A percentile compares a stretch with the other conserved stretches of the same genome.
Evolutionary conservation across 2,888 invertebrate species (phyloP).

Genomic region (Hedya salicella): DNA sequence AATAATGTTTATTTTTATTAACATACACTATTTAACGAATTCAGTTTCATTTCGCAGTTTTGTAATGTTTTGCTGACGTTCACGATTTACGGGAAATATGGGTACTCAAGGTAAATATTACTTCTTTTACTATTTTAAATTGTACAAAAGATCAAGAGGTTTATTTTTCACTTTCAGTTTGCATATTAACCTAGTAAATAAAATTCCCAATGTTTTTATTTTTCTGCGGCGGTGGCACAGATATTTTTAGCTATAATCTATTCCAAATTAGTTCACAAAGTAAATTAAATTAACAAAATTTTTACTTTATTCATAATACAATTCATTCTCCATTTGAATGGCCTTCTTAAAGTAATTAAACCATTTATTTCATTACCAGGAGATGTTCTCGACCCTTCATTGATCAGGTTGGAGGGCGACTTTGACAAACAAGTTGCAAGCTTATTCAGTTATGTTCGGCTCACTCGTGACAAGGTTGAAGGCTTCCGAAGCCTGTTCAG

Average conservation of each 20-base stretch:
- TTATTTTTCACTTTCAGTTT: too few relatives aligned
- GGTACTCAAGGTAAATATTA: constrained; percentile 2
- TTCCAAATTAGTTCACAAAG: too few relatives aligned
- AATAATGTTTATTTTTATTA: not conserved
- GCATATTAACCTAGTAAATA: too few relatives aligned
- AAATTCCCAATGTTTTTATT: too few relatives aligned
- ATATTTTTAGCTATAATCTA: too few relatives aligned
- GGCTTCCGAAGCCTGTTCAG: constrained; percentile 62
- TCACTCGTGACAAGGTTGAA: constrained; percentile 60
- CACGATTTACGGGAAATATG: constrained; percentile 1
- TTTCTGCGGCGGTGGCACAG: too few relatives aligned
- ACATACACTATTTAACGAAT: not conserved
- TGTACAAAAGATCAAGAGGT: not conserved
- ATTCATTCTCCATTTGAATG: too few relatives aligned
- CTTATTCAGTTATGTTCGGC: constrained; percentile 64
- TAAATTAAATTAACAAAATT: too few relatives aligned
- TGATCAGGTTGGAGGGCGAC: constrained; percentile 56
- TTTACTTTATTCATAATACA: too few relatives aligned
- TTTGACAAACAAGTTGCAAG: constrained; percentile 70
- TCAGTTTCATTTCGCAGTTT: not conserved
- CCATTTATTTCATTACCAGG: not conserved
- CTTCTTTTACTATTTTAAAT: not conserved
- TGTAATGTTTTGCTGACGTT: constrained; percentile 11
- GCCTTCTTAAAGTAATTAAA: too few relatives aligned
- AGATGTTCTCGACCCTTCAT: constrained; percentile 51